Conservation (phyloP, 2,888 invertebrate genomes). For the Sycophila texana region DNA sequence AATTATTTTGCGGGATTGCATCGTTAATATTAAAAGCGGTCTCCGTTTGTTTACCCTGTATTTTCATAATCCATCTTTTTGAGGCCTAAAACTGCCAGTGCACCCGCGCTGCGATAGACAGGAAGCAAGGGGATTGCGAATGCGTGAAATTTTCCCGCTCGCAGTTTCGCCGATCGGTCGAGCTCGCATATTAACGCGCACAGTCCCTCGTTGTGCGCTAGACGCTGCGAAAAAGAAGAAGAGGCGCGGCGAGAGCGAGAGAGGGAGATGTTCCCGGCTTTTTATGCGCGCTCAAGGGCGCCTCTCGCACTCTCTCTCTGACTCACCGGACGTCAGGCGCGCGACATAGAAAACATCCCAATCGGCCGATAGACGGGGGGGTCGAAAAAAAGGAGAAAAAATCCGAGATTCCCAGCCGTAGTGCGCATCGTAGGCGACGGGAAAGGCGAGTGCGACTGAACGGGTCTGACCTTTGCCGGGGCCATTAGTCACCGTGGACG, state of each 20-base stretch:
- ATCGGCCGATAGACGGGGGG: slow-evolving; percentile 59
- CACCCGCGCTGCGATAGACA: not conserved
- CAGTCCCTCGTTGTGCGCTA: slow-evolving; percentile 1
- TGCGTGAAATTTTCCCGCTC: not conserved
- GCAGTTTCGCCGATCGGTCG: not conserved
- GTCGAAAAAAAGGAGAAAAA: not conserved
- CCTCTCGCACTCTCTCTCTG: slow-evolving; percentile 33
- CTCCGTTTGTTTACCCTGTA: too few species aligned
- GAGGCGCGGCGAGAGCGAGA: slow-evolving; percentile 15
- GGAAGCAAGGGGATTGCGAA: not conserved
- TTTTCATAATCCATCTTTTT: too few species aligned
- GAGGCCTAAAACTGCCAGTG: too few species aligned
- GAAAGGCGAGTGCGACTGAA: not conserved
- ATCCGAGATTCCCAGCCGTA: not conserved
- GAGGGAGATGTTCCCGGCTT: slow-evolving; percentile 50
- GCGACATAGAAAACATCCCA: slow-evolving; percentile 67
- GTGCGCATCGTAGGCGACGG: not conserved
- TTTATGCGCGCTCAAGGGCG: slow-evolving; percentile 69
- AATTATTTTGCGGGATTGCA: not conserved
- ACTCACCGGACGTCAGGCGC: slow-evolving; percentile 58
- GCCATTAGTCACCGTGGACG: slow-evolving; percentile 16
- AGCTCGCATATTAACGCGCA: too few species aligned
- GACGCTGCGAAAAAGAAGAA: slow-evolving; percentile 24
- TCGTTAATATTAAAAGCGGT: not conserved
- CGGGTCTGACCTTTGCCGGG: slow-evolving; percentile 5